Evolutionary conservation across 2,888 invertebrate species (phyloP).

Genomic region (Thera britannica): DNA sequence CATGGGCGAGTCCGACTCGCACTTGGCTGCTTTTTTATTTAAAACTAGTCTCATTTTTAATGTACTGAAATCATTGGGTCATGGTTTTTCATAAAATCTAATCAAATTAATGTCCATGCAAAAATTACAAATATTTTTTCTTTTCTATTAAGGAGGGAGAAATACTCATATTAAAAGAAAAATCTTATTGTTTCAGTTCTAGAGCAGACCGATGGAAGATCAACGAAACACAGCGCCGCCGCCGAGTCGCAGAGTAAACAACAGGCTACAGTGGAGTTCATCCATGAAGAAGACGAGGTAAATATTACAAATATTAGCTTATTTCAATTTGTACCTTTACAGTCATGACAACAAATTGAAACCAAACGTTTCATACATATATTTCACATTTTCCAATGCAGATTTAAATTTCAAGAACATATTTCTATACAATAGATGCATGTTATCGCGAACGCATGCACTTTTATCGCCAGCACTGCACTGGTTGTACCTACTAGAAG

Average conservation of each 20-base stretch:
- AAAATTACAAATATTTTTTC: too few species aligned
- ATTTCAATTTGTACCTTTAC: constrained; percentile 3
- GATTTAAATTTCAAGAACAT: constrained; percentile 21
- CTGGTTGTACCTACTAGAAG: constrained; percentile 35
- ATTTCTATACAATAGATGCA: constrained; percentile 15
- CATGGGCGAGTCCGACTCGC: too few species aligned
- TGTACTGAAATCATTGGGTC: too few species aligned
- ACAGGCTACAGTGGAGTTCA: constrained; percentile 69
- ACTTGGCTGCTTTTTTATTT: too few species aligned
- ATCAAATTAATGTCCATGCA: neutral
- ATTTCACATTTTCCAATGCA: constrained; percentile 16
- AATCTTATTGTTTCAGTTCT: constrained; percentile 71
- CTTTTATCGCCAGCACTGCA: constrained; percentile 34
- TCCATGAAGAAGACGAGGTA: constrained; percentile 79
- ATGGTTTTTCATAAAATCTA: neutral
- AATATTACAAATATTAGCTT: constrained; percentile 9
- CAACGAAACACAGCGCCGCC: constrained; percentile 59
- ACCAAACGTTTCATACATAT: constrained; percentile 5
- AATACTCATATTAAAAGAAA: neutral
- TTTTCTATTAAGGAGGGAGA: too few species aligned
- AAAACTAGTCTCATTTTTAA: too few species aligned
- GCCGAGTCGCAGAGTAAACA: constrained; percentile 67
- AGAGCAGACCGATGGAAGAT: constrained; percentile 70
- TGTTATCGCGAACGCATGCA: constrained; percentile 32
- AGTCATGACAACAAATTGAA: constrained; percentile 16